Base-by-base conservation (phyloP, 2,113 vertebrate genomes). In the Bubalus kerabau region DNA sequence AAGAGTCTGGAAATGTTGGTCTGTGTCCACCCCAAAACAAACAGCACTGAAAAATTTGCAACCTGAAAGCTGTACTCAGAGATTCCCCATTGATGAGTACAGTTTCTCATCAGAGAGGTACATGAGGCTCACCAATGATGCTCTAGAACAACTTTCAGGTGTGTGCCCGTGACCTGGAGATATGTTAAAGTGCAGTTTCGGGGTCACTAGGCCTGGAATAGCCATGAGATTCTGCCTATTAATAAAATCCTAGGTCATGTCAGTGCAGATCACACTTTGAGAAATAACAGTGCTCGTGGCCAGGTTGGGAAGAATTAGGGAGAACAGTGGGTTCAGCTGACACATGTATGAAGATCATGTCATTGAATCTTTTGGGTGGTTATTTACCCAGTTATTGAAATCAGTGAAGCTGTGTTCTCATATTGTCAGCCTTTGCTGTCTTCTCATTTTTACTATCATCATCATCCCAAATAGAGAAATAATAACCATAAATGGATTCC, bases 401-500 rank as follows among this genome's bases (percentile, higher is more conserved):
- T 60, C 19, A n/a, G 24, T 52, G 80, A 82, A 67, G 19, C 32
- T 46, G 12, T 6, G 28, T 54, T n/a, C 36, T 94, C 57, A 32
- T 21, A n/a, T 43, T 28, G 5, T 54, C 23, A 64, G 40, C 48
- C n/a, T 84, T 90, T n/a, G 54, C 7, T 32, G 16, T 19, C 21
- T 19, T 24, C 57, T 87, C 32, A 13, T 91, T 87, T 84, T 82
- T 64, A 95, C 36, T 32, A 40, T 48, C 57, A 83, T 36, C 56
- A 36, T n/a, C 46, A 28, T 87, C 21, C n/a, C 50, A 96, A 80
- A 93, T 17, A 96, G 46, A 91, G 23, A 96, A 96, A 52, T 92
- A 16, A 90, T 80, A 90, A 30, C 40, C 48, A 57, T 48, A 93
- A 82, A 89, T 54, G 89, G 80, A 94, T 52, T 82, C 46, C 60